These are phyloP conservation scores for Anas georgica DNA, from an alignment of 2,797 vertebrate species.

Conservation along the genomic window DNA sequence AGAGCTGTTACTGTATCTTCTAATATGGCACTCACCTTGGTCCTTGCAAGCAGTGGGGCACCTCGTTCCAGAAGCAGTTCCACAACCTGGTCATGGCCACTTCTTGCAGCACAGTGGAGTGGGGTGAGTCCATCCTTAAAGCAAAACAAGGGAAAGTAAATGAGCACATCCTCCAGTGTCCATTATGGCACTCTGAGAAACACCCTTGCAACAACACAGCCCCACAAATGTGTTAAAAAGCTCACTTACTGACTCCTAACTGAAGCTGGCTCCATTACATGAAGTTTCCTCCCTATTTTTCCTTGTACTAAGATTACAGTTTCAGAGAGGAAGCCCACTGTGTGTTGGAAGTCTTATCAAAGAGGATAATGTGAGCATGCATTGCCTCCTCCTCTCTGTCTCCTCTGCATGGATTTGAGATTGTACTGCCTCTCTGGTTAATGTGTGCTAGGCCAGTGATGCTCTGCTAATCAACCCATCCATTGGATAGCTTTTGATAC, in stretches of 20 bases:
- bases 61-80: slow-evolving; percentile 94
- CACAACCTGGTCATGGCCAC: slow-evolving; percentile 93
- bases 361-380: not conserved
- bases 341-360: not conserved
- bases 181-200: not conserved
- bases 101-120: slow-evolving; percentile 94
- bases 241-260: not conserved
- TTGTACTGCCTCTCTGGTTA: not conserved
- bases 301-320: not conserved
- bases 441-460: not conserved
- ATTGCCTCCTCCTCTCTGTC: not conserved
- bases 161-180: not conserved
- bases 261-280: not conserved
- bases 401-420: not conserved
- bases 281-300: not conserved
- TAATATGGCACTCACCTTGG: slow-evolving; percentile 83
- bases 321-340: not conserved
- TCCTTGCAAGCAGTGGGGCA: slow-evolving; percentile 93
- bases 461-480: not conserved
- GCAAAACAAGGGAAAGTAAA: slow-evolving; percentile 3
- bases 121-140: slow-evolving; percentile 95
- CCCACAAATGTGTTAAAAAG: not conserved
- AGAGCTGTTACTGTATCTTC: not conserved
- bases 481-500: not conserved
- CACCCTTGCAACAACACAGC: not conserved